Evolutionary conservation across 2,888 invertebrate species (phyloP).

Genomic region (Acheta domesticus): DNA sequence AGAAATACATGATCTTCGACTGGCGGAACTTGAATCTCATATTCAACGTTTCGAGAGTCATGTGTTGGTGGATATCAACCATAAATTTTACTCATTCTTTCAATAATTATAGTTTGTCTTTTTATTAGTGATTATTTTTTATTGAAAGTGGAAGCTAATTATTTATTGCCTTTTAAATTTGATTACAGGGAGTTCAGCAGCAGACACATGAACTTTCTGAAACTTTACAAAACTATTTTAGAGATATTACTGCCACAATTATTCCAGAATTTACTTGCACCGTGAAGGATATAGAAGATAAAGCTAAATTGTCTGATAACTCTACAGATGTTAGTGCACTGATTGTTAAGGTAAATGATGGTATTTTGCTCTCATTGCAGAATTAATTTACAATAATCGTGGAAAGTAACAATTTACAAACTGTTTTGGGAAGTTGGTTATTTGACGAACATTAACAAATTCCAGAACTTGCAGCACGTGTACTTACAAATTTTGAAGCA

Average conservation of each 20-base stretch:
- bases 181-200: background rate
- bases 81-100: background rate
- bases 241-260: too few relatives aligned
- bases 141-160: too few relatives aligned
- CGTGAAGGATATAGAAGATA: background rate
- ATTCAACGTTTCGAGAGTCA: background rate
- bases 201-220: background rate
- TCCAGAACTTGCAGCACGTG: too few relatives aligned
- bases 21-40: constrained; percentile 27
- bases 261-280: too few relatives aligned
- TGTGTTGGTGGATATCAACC: background rate
- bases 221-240: background rate
- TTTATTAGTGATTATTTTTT: too few relatives aligned
- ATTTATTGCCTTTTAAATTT: too few relatives aligned
- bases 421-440: too few relatives aligned
- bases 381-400: background rate
- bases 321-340: constrained; percentile 11
- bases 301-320: background rate
- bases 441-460: too few relatives aligned
- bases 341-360: constrained; percentile 19
- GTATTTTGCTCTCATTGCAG: background rate
- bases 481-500: too few relatives aligned
- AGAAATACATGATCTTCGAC: constrained; percentile 28
- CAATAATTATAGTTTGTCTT: too few relatives aligned
- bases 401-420: background rate